Evolutionary conservation across 2,888 invertebrate species (phyloP), one percentile per base, ranked within the genome.

Genomic region (Tipula lateralis): DNA sequence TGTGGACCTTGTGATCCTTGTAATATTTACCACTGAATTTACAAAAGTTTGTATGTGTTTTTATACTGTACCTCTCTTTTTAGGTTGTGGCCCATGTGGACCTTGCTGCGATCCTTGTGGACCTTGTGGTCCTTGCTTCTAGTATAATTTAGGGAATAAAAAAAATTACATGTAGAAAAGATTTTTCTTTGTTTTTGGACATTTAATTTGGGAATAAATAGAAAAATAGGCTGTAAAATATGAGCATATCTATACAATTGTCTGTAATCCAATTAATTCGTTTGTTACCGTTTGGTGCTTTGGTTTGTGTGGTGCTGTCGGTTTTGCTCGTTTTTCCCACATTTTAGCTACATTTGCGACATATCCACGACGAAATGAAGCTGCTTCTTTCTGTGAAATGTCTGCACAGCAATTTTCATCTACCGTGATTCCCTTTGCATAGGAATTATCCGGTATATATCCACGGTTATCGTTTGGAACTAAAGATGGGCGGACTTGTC

Each of bases 311-410:
- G 66, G 66, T 0, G 66, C 24, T 12, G 83, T 83, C 16, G 83
- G 34, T 39, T 83, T 84, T 2, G 85, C 85, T 80, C 85, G 83
- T 39, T 84, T 83, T 36, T 87, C 86, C 87, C 87, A 87, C 85
- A 86, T 86, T 84, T 85, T 85, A 6, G 87, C 86, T 1, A 86
- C 86, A 34, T 86, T 85, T 7, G 85, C 86, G 2, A 87, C 87
- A 84, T 86, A 86, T 4, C 87, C 87, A 16, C n/a, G 13, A 2
- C 66, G 66, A 66, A 66, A 66, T 66, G 66, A 24, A 2, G 7
- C 2, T 2, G 19, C 9, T 66, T 66, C 9, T 13, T 5, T 24
- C 6, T 19, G 19, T 50, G 83, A 12, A 19, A 4, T n/a, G 1
- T 36, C 5, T 2, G 32, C 19, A 19, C 34, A 34, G 36, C 83